A percentile compares a stretch with the other conserved stretches of the same genome.
Conservation (phyloP, 1,140 invertebrate species). For the Leptinotarsa lineolata region DNA sequence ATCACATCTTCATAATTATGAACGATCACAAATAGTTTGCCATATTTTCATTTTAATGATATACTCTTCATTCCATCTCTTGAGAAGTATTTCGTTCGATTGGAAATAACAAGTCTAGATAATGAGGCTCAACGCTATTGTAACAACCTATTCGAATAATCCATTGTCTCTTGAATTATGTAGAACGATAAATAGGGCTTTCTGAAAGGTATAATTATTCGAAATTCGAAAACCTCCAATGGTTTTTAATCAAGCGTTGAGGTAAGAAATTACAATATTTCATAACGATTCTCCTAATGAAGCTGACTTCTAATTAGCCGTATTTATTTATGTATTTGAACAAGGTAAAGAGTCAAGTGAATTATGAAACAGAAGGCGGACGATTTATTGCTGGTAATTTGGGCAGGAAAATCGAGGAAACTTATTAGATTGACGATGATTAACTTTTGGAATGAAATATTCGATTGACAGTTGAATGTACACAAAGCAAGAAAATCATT, state of each 20-base stretch:
- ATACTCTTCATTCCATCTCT: too few relatives aligned
- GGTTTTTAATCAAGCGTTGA: conserved; percentile 21
- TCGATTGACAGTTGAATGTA: neutral
- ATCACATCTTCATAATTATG: too few relatives aligned
- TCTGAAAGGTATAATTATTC: conserved; percentile 24
- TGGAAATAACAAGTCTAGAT: too few relatives aligned
- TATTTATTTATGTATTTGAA: conserved; percentile 29
- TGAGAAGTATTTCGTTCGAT: too few relatives aligned
- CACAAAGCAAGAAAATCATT: too few relatives aligned
- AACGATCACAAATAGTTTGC: too few relatives aligned
- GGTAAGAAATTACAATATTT: conserved; percentile 28
- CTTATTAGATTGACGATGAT: neutral
- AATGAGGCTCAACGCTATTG: too few relatives aligned
- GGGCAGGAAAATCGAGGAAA: neutral
- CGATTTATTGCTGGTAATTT: neutral
- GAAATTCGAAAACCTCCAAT: conserved; percentile 26
- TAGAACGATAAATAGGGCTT: conserved; percentile 13
- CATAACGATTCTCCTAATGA: conserved; percentile 26
- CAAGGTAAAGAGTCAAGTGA: conserved; percentile 25
- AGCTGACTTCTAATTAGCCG: conserved; percentile 14
- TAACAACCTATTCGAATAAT: conserved; percentile 11
- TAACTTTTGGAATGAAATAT: neutral
- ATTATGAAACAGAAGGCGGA: conserved; percentile 19
- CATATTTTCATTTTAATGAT: too few relatives aligned
- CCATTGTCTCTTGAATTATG: conserved; percentile 29